Evolutionary conservation across 2,113 vertebrate species (phyloP), one percentile per base, ranked within the genome.

Genomic region (Myocastor coypus): DNA sequence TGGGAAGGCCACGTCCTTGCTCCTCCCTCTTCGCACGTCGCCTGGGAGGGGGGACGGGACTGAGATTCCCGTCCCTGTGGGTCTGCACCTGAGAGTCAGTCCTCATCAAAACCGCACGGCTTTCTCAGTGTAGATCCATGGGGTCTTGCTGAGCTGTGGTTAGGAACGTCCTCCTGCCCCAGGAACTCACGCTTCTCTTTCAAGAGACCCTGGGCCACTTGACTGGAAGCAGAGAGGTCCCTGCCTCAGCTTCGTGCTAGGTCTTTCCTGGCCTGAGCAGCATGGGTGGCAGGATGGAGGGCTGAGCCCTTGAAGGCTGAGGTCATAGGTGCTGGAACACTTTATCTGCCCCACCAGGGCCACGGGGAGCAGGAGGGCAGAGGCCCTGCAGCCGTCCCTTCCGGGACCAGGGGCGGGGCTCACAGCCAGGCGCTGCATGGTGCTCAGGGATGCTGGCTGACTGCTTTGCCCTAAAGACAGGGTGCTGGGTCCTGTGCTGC

Each of bases 251-350:
- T 57, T 10, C 46, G 16, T 20, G 40, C 30, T 61, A 3, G 11
- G 20, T 11, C 3, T 0, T 50, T 40, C 20, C 1, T 37, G 0
- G 4, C 34, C 30, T 16, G 17, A 83, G 34, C 59, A 73, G 7
- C 0, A 0, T 0, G 0, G 46, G 10, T n/a, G 28, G 32, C 0
- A 1, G 61, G 61, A 16, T 20, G 10, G 17, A 26, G 24, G 28
- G 8, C 12, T 2, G 3, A 22, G 69, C 16, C 55, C n/a, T 24
- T 3, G 2, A 14, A 9, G 40, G 0, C 61, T 84, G 85, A n/a
- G 12, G 3, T 57, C 24, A 16, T 30, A 0, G 10, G 46, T 42
- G 3, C 4, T 0, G 40, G n/a, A 14, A 46, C 6, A 5, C 11
- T 7, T 40, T 9, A 0, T 34, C 63, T 40, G 4, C 30, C 37